phyloP scores from a whole-genome alignment of 2,797 vertebrate species.

The Galagoides demidoff region DNA sequence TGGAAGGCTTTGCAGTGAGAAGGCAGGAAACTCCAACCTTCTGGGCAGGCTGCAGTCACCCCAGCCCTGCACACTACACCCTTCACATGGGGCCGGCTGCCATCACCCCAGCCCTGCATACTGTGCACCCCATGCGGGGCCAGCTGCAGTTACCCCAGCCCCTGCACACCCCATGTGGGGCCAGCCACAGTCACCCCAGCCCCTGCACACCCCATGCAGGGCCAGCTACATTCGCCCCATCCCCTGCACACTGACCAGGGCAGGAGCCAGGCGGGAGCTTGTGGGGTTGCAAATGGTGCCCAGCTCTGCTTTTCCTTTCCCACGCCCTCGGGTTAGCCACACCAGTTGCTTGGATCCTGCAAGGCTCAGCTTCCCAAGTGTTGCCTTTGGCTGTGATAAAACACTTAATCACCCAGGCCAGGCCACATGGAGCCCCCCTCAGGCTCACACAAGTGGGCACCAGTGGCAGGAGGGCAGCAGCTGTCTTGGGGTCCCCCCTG shows the following conservation, averaged over 20 bases:
- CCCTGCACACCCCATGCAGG: too few species aligned
- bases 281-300: background rate
- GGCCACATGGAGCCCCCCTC: background rate
- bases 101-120: too few species aligned
- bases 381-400: background rate
- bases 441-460: background rate
- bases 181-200: too few species aligned
- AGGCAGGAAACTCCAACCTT: constrained; percentile 15
- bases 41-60: background rate
- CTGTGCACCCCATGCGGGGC: too few species aligned
- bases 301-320: constrained; percentile 33
- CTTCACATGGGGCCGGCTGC: too few species aligned
- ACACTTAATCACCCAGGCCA: background rate
- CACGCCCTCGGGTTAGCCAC: constrained; percentile 25
- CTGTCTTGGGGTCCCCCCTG: background rate
- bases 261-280: background rate
- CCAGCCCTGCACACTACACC: too few species aligned
- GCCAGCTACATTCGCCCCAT: too few species aligned
- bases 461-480: background rate
- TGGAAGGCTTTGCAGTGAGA: constrained; percentile 16
- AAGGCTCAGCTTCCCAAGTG: background rate
- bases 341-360: background rate
- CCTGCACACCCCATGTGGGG: too few species aligned
- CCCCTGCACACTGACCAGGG: background rate
- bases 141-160: too few species aligned